These are phyloP conservation scores for Pentamera pediparva DNA, from an alignment of 53 echinoderm and acorn worm species.

Conservation along the genomic window DNA sequence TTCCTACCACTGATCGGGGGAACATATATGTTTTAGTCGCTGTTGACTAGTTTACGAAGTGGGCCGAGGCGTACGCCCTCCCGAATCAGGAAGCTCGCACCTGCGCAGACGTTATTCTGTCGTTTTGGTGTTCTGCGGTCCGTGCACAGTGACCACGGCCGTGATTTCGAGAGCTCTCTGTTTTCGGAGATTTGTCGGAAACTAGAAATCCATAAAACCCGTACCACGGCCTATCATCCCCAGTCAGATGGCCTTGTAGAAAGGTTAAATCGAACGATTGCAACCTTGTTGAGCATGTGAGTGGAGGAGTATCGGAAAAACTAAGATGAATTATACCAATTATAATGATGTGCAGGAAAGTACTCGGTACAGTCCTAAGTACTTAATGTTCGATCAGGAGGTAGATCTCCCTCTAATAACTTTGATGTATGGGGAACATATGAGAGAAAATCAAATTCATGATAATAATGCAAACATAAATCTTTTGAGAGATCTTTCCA, in stretches of 20 bases:
- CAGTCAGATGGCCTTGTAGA: constrained; percentile 30
- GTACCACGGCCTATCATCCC: neutral
- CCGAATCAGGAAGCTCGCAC: constrained; percentile 10
- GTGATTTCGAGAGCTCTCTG: neutral
- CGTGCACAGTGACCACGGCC: constrained; percentile 2
- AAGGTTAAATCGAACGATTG: constrained; percentile 24
- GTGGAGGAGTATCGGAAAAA: neutral
- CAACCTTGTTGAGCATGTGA: neutral
- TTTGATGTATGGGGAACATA: neutral
- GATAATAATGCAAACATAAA: neutral
- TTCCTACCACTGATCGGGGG: neutral
- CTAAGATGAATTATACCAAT: constrained; percentile 22
- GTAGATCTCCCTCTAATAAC: neutral
- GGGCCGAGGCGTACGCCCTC: constrained; percentile 2
- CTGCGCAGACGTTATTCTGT: constrained; percentile 1
- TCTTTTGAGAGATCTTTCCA: neutral
- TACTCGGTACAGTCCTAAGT: constrained; percentile 1
- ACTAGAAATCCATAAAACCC: constrained; percentile 2
- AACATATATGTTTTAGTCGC: neutral
- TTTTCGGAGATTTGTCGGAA: neutral
- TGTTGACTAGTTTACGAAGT: constrained; percentile 4
- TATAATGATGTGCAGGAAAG: constrained; percentile 7
- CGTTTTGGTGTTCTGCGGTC: constrained; percentile 5
- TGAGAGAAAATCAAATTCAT: neutral
- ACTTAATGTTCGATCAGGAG: constrained; percentile 17